phyloP scores from a whole-genome alignment of 1,140 invertebrate species.

The Ganaspis sp. region DNA sequence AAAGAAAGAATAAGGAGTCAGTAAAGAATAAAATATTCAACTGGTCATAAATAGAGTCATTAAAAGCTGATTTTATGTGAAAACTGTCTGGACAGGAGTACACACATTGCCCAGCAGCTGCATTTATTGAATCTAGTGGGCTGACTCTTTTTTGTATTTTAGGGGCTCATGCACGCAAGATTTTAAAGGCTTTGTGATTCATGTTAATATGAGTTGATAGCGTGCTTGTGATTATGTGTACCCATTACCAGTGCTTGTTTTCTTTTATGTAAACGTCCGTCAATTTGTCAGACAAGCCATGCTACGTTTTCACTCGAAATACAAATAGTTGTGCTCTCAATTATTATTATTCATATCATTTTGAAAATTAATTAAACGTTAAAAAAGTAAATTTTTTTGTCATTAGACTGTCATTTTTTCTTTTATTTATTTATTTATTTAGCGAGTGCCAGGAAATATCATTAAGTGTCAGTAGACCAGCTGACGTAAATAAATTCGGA shows the following conservation, averaged over 20 bases:
- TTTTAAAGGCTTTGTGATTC: constrained; percentile 26
- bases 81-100: background rate
- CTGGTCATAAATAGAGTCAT: constrained; percentile 1
- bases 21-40: background rate
- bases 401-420: too few relatives aligned
- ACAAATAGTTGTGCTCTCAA: too few relatives aligned
- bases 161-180: background rate
- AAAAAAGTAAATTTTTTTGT: too few relatives aligned
- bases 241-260: background rate
- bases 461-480: too few relatives aligned
- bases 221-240: background rate
- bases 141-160: constrained; percentile 11
- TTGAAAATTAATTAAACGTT: too few relatives aligned
- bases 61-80: constrained; percentile 22
- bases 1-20: background rate
- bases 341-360: too few relatives aligned
- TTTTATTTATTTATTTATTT: too few relatives aligned
- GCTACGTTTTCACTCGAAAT: background rate
- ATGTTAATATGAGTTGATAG: constrained; percentile 6
- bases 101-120: constrained; percentile 26
- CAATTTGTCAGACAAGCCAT: background rate
- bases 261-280: constrained; percentile 9
- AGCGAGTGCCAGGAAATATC: too few relatives aligned
- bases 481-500: too few relatives aligned
- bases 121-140: constrained; percentile 20